Evolutionary conservation across 2,888 invertebrate species (phyloP).

Genomic region (Lasioglossum villosulum): DNA sequence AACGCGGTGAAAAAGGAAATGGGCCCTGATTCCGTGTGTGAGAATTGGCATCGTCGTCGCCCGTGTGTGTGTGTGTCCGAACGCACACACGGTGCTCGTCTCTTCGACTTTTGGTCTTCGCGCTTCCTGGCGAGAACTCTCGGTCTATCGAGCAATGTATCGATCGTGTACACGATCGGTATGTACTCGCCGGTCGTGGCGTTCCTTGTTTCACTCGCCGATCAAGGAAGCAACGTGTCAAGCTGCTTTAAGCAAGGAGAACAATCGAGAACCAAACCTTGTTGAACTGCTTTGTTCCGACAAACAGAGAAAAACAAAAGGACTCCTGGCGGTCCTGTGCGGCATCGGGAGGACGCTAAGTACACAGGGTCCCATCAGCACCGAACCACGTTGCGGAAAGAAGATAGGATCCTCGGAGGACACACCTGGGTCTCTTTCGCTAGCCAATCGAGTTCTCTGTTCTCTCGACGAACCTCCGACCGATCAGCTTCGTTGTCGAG

Average conservation of each 20-base stretch:
- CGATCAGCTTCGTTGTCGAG: slow-evolving; percentile 18
- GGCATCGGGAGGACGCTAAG: slow-evolving; percentile 21
- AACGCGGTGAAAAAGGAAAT: slow-evolving; percentile 70
- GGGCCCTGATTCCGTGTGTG: slow-evolving; percentile 44
- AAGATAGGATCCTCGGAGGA: background rate
- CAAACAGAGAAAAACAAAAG: slow-evolving; percentile 41
- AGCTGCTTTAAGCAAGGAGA: slow-evolving; percentile 56
- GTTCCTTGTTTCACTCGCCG: slow-evolving; percentile 28
- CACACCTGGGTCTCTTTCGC: background rate
- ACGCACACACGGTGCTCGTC: background rate
- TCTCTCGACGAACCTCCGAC: slow-evolving; percentile 27
- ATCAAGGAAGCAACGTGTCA: slow-evolving; percentile 53
- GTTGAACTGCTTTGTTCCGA: slow-evolving; percentile 19
- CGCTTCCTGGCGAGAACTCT: slow-evolving; percentile 42
- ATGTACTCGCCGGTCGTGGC: slow-evolving; percentile 7
- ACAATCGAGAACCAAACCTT: slow-evolving; percentile 36
- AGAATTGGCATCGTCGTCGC: slow-evolving; percentile 27
- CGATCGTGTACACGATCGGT: background rate
- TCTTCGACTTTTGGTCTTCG: slow-evolving; percentile 26
- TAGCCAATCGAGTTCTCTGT: slow-evolving; percentile 29
- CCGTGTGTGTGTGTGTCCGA: background rate
- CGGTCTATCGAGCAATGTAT: background rate
- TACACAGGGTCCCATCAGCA: background rate
- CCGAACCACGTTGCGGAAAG: background rate
- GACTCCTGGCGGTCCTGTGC: slow-evolving; percentile 41